phyloP scores from a whole-genome alignment of 1,140 invertebrate genomes.

The Elysia chlorotica region DNA sequence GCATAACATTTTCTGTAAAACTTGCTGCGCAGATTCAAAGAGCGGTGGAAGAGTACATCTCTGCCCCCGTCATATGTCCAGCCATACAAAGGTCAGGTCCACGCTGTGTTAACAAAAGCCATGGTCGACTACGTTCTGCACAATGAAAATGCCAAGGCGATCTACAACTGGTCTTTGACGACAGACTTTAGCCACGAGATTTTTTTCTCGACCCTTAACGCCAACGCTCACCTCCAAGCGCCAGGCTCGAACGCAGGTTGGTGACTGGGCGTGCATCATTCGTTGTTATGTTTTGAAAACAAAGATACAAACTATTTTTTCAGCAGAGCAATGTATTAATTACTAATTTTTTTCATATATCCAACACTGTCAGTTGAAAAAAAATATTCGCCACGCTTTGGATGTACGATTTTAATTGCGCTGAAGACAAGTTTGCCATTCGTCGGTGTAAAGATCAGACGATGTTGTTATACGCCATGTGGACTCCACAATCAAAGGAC shows the following conservation, averaged over 20 bases:
- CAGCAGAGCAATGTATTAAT: too few relatives aligned
- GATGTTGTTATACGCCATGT: too few relatives aligned
- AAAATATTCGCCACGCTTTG: too few relatives aligned
- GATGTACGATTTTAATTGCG: too few relatives aligned
- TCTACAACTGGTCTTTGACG: slow-evolving; percentile 42
- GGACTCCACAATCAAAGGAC: too few relatives aligned
- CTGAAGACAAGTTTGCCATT: too few relatives aligned
- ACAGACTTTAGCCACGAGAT: slow-evolving; percentile 47
- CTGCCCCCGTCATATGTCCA: slow-evolving; percentile 37
- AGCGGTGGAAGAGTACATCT: slow-evolving; percentile 6
- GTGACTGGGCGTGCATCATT: too few relatives aligned
- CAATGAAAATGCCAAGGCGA: slow-evolving; percentile 25
- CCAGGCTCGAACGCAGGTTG: slow-evolving; percentile 36
- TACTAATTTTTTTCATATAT: too few relatives aligned
- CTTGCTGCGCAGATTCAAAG: slow-evolving; percentile 13
- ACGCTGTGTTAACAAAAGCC: slow-evolving; percentile 37
- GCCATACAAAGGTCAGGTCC: slow-evolving; percentile 43
- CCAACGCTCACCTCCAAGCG: slow-evolving; percentile 33
- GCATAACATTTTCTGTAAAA: background rate
- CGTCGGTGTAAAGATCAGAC: too few relatives aligned
- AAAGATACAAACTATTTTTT: too few relatives aligned
- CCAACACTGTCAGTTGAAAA: too few relatives aligned
- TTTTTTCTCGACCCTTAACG: slow-evolving; percentile 41
- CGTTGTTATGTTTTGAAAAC: too few relatives aligned
- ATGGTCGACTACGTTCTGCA: slow-evolving; percentile 43